Evolutionary conservation across 2,888 invertebrate genomes (phyloP), one percentile per base, ranked within the genome.

Genomic region (Drosophila nigritarsus): DNA sequence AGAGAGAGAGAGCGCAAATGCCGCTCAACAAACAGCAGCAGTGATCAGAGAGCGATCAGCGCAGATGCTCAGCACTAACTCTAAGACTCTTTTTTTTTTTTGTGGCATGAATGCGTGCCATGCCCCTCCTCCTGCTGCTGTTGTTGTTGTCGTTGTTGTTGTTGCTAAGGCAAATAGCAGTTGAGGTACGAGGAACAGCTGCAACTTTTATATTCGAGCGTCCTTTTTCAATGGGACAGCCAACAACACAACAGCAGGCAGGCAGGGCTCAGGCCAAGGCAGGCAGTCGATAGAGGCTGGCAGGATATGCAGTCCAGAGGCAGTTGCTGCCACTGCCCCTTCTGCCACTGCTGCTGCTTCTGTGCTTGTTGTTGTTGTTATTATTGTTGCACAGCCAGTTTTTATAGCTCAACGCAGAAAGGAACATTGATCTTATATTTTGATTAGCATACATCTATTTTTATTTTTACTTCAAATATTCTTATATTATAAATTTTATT

Each of bases 171-270:
- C 75, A 83, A 74, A 77, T 68, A 84, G 66, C 67, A 55, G 54
- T 38, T 55, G 54, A 45, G 58, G 45, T 45, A 64, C 71, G 55
- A 74, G 65, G 86, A 86, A 82, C 87, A 87, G 87, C 87, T 87
- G 87, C 87, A 88, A 86, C 55, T 78, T 73, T 81, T 60, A 34
- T 70, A 68, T 71, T 74, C 66, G 74, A 81, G 84, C 84, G 87
- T 84, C 81, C 73, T 82, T 82, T 81, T 77, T 83, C 73, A 83
- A 83, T 83, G 89, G 79, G 87, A 77, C 68, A 64, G 68, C 55
- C 29, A 55, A 15, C 36, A 29, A 53, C 65, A 56, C 72, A 65
- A 48, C 60, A 66, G 62, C 63, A 53, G 61, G 67, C 64, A 60
- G 34, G 69, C 68, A 59, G 30, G 38, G 67, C 30, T 40, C 24